Evolutionary conservation across 1,140 invertebrate genomes (phyloP), one percentile per base, ranked within the genome.

Genomic region (Yoshiicerus persimilis): DNA sequence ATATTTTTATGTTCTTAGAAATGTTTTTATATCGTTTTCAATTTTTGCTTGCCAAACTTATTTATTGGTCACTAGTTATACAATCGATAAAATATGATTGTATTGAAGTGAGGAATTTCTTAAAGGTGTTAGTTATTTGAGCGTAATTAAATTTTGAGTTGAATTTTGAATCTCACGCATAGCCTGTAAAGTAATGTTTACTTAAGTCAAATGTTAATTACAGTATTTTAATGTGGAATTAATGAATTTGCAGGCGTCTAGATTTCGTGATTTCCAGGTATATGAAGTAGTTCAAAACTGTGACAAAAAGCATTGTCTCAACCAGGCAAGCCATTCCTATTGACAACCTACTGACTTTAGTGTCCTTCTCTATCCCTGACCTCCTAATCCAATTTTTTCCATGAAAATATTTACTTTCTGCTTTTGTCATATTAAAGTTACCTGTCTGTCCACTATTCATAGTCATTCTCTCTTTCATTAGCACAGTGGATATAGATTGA

Each of bases 361-460:
- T 13, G n/a, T 70, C 64, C 64, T 70, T 70, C 23, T 30, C 11
- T 23, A 80, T 38, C 75, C 75, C 75, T 80, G 75, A 80, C 75
- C 75, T 80, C 11, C 32, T 80, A 80, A 80, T 80, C 75, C 34
- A 80, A 80, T 80, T 80, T 80, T 80, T 80, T 80, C 32, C 75
- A 80, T 36, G 20, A 80, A 34, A 32, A 34, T 70, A 70, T 30
- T 77, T 77, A 80, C 75, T 38, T 36, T 80, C 32, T 36, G 75
- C 47, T 56, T 56, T 56, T 56, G 47, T 56, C 20, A 56, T 56
- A 6, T 56, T 16, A 3, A 56, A 56, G 47, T 56, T 56, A 56
- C 13, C 47, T 56, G n/a, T 2, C 47, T n/a, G 6, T n/a, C 47
- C 1, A 13, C 16, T 56, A 56, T n/a, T 56, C 47, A n/a, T 56